These are phyloP conservation scores for Chinchilla lanigera DNA, from an alignment of 2,113 vertebrate species.

Conservation along the genomic window DNA sequence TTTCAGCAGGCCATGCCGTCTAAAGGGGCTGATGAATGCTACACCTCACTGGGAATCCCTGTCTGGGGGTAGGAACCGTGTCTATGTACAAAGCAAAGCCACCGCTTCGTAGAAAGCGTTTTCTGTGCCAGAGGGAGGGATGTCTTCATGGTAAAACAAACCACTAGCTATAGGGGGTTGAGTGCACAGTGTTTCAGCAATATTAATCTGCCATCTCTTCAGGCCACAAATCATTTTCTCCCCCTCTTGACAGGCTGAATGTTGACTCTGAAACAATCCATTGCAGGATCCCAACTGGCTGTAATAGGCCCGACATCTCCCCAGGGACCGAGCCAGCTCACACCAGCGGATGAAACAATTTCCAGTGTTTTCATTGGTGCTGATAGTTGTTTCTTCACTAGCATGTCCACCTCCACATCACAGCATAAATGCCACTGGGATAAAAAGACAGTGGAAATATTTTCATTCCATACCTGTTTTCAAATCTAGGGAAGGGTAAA, in stretches of 20 bases:
- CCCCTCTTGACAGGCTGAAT: slow-evolving; percentile 69
- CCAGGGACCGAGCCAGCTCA: slow-evolving; percentile 36
- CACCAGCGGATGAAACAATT: slow-evolving; percentile 49
- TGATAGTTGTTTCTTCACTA: not conserved
- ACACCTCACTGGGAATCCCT: slow-evolving; percentile 59
- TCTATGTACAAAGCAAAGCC: slow-evolving; percentile 59
- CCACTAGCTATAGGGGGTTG: slow-evolving; percentile 31
- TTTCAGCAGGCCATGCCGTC: slow-evolving; percentile 54
- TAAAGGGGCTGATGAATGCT: slow-evolving; percentile 63
- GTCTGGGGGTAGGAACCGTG: not conserved
- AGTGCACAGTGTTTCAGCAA: slow-evolving; percentile 56
- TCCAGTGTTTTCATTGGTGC: not conserved
- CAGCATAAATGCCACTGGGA: not conserved
- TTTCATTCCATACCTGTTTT: slow-evolving; percentile 31
- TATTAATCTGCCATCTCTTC: slow-evolving; percentile 73
- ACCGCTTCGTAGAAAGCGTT: slow-evolving; percentile 52
- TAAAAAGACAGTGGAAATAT: not conserved
- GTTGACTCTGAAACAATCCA: slow-evolving; percentile 74
- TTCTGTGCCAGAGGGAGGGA: not conserved
- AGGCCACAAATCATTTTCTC: slow-evolving; percentile 77
- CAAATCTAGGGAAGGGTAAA: not conserved
- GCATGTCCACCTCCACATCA: not conserved
- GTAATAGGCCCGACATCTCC: slow-evolving; percentile 38
- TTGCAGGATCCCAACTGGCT: slow-evolving; percentile 44
- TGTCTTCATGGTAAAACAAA: slow-evolving; percentile 62